A percentile compares a stretch with the other conserved stretches of the same genome.
phyloP scores from a whole-genome alignment of 1,140 invertebrate species.

The Bradysia coprophila region DNA sequence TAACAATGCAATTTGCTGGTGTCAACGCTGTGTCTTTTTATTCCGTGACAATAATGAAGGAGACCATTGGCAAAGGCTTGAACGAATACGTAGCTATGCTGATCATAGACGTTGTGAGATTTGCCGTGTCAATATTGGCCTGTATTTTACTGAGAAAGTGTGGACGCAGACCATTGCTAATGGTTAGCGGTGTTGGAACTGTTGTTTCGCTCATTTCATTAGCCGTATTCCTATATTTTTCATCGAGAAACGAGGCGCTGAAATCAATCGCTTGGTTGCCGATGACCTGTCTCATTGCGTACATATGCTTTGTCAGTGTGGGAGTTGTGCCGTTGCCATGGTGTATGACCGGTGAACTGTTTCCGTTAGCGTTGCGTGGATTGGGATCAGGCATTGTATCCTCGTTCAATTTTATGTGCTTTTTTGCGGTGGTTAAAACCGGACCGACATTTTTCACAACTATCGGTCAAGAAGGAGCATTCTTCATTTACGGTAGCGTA shows the following conservation, averaged over 20 bases:
- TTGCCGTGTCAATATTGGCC: conserved; percentile 34
- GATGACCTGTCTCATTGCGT: conserved; percentile 29
- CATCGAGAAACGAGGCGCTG: conserved; percentile 13
- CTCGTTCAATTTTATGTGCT: conserved; percentile 39
- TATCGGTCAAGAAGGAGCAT: conserved; percentile 38
- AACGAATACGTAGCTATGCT: conserved; percentile 40
- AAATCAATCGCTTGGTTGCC: conserved; percentile 28
- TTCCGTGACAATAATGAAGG: conserved; percentile 38
- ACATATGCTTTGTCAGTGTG: conserved; percentile 33
- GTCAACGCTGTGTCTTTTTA: conserved; percentile 55
- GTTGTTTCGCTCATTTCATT: conserved; percentile 29
- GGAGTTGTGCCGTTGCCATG: conserved; percentile 46
- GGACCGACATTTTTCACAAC: conserved; percentile 35
- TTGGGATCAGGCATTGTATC: conserved; percentile 40
- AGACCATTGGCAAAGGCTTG: conserved; percentile 27
- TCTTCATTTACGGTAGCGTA: conserved; percentile 44
- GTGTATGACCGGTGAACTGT: conserved; percentile 45
- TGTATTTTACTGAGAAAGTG: conserved; percentile 36
- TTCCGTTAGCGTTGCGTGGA: conserved; percentile 32
- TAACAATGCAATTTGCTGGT: conserved; percentile 40
- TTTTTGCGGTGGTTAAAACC: conserved; percentile 52
- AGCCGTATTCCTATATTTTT: conserved; percentile 23
- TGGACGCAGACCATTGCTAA: conserved; percentile 31
- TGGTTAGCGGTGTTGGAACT: conserved; percentile 35
- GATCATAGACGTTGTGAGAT: conserved; percentile 44